These are phyloP conservation scores for Epistrophe eligans DNA, from an alignment of 2,888 invertebrate genomes.

Conservation along the genomic window DNA sequence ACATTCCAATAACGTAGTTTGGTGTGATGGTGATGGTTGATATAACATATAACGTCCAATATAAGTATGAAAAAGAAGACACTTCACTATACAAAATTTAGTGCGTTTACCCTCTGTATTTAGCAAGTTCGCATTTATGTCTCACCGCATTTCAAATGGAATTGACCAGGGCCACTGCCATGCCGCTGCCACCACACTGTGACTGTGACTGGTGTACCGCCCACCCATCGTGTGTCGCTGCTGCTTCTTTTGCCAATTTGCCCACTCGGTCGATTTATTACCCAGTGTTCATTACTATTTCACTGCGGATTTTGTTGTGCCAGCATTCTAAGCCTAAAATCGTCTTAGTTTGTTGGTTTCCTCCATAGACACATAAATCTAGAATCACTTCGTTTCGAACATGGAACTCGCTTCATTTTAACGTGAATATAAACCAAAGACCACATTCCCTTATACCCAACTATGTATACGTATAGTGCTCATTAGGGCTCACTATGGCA, in stretches of 20 bases:
- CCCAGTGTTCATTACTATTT: conserved; percentile 72
- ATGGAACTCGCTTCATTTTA: conserved; percentile 23
- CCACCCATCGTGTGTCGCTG: not conserved
- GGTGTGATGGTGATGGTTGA: conserved; percentile 11
- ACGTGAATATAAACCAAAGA: not conserved
- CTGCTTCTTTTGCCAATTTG: conserved; percentile 56
- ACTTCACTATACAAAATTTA: not conserved
- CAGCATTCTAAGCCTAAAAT: conserved; percentile 72
- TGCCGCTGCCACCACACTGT: not conserved
- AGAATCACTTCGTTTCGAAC: conserved; percentile 58
- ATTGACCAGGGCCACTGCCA: not conserved
- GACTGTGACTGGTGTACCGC: not conserved
- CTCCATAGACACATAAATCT: conserved; percentile 71
- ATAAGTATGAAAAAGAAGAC: not conserved
- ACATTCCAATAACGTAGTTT: conserved; percentile 62
- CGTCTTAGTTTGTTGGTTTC: conserved; percentile 71
- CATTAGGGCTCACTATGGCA: conserved; percentile 57
- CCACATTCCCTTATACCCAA: not conserved
- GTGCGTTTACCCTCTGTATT: conserved; percentile 39
- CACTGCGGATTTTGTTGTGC: conserved; percentile 67
- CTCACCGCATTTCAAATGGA: conserved; percentile 15
- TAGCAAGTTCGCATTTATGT: conserved; percentile 54
- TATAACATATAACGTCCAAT: not conserved
- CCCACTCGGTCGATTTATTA: conserved; percentile 68
- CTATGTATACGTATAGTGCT: conserved; percentile 6